Evolutionary conservation across 2,797 vertebrate species (phyloP).

Genomic region (Gobionotothen gibberifrons): DNA sequence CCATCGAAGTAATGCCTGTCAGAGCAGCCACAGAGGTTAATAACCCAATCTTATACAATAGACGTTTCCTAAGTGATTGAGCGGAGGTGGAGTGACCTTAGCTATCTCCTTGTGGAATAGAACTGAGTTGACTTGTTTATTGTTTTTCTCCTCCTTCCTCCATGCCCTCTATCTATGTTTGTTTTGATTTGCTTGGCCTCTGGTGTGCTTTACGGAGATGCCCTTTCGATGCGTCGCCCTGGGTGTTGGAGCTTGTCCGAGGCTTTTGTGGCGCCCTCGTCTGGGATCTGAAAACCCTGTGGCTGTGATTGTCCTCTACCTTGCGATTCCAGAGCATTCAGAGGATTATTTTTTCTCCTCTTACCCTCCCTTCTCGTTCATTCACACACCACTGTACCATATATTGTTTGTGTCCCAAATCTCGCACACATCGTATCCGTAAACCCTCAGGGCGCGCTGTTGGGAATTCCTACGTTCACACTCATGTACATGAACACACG

Average conservation of each 20-base stretch:
- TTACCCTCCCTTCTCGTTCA: conserved; percentile 23
- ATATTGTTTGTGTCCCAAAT: conserved; percentile 42
- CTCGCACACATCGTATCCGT: conserved; percentile 32
- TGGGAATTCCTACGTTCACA: conserved; percentile 58
- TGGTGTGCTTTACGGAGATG: conserved; percentile 64
- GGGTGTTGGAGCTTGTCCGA: conserved; percentile 48
- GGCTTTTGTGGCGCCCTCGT: conserved; percentile 45
- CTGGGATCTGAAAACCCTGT: conserved; percentile 52
- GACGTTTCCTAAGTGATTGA: conserved; percentile 65
- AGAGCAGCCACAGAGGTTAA: conserved; percentile 63
- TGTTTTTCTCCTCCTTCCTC: conserved; percentile 60
- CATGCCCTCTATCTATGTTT: conserved; percentile 55
- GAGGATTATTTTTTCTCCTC: conserved; percentile 61
- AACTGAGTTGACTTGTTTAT: conserved; percentile 71
- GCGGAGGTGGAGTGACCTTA: conserved; percentile 71
- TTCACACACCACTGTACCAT: conserved; percentile 40
- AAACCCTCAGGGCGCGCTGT: conserved; percentile 61
- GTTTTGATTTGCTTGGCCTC: conserved; percentile 67
- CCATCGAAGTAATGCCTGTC: conserved; percentile 40
- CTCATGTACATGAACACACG: conserved; percentile 36
- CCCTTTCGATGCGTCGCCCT: conserved; percentile 61
- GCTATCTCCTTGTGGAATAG: conserved; percentile 64
- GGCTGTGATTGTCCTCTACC: conserved; percentile 66
- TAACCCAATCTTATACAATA: conserved; percentile 63
- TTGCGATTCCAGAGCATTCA: conserved; percentile 46